Base-by-base conservation (phyloP, 2,888 invertebrate species). In the Cosmia trapezina region DNA sequence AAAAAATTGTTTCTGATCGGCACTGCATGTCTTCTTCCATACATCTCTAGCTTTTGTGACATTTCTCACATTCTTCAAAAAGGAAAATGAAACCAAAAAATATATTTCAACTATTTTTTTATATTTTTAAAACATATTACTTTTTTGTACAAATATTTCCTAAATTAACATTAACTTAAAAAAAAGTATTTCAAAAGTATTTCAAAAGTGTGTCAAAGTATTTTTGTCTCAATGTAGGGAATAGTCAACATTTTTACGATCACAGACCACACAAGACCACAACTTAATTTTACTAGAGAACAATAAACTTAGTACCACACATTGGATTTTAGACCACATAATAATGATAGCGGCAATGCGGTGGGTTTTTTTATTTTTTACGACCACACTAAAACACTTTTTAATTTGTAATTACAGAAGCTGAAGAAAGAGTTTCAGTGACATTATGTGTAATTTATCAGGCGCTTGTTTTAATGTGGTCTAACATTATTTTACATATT, bases 61-160 rank as follows among this genome's bases (percentile, higher is more conserved):
- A 28, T 4, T 5, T 49, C n/a, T 19, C 19, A 7, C 3, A 22
- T 59, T 43, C 60, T 33, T 19, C 1, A 66, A 14, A 17, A 33
- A 37, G n/a, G 6, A 7, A 67, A 73, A 67, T 54, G 0, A 78
- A 83, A 78, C 47, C 12, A 59, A 22, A 5, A 64, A 57, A 2
- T 41, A 8, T 47, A 45, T 33, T 41, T 54, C 1, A 66, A 60
- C 8, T 6, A 51, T 63, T 63, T 63, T 72, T 66, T 60, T 68
- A 63, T 75, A 61, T 72, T 70, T 66, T 51, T 22, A 59, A 61
- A 61, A 37, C 53, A 9, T 47, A 37, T 37, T 37, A 37, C 3
- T 54, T 28, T 75, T 81, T 66, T 83, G 62, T 83, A 81, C 70
- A 83, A 69, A 57, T 64, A 69, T n/a, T 45, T 59, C 28, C 43